Percentiles rank a stretch among this genome's conserved stretches.
phyloP scores from a whole-genome alignment of 1,140 invertebrate genomes.

The Diorhabda sublineata region DNA sequence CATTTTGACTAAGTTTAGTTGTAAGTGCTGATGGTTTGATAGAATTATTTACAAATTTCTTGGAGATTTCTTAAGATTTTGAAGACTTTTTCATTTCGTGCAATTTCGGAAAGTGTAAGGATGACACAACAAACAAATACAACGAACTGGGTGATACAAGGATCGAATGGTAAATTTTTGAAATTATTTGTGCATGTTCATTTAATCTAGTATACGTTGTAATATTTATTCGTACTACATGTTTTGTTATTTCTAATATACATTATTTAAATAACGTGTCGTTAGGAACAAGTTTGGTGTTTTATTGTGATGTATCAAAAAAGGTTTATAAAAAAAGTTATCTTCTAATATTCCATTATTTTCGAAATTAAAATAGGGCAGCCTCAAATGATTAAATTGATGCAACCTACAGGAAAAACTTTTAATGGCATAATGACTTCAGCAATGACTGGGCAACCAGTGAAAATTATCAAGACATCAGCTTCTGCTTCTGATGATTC shows the following conservation, averaged over 20 bases:
- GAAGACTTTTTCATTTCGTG: conserved; percentile 4
- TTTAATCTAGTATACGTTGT: not conserved
- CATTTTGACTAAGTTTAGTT: conserved; percentile 49
- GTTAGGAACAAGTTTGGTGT: too few species aligned
- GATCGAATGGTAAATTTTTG: conserved; percentile 58
- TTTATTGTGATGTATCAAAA: too few species aligned
- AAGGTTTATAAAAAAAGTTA: not conserved
- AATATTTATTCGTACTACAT: too few species aligned
- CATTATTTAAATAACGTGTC: too few species aligned
- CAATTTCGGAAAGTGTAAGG: conserved; percentile 17
- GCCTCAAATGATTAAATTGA: conserved; percentile 62
- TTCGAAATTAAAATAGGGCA: conserved; percentile 50
- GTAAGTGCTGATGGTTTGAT: conserved; percentile 24
- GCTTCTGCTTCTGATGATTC: conserved; percentile 25
- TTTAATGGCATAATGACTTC: conserved; percentile 50
- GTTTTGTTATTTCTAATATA: too few species aligned
- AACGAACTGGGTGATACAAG: conserved; percentile 62
- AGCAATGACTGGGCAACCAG: conserved; percentile 47
- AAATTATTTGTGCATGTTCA: conserved; percentile 28
- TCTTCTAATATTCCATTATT: conserved; percentile 20
- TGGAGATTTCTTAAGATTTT: conserved; percentile 20
- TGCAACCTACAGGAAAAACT: conserved; percentile 53
- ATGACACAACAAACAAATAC: conserved; percentile 61
- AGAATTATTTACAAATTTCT: conserved; percentile 22
- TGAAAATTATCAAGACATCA: conserved; percentile 53